Base-by-base conservation (phyloP, 2,888 invertebrate species). In the Conchocele bisecta region DNA sequence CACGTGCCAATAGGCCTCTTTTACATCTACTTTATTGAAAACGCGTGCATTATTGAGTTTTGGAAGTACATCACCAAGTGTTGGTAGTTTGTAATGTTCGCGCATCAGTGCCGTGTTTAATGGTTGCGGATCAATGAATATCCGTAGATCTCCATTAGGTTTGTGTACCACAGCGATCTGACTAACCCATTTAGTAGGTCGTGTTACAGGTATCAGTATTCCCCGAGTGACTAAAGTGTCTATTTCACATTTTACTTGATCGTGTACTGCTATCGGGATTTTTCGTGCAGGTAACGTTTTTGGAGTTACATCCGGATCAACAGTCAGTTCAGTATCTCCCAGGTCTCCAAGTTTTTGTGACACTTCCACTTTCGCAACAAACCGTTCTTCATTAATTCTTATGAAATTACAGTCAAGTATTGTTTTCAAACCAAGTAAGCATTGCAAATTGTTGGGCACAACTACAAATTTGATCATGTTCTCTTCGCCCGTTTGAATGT, bases 41-140 rank as follows among this genome's bases (percentile, higher is more conserved):
- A 75, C 33, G 28, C 66, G 74, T 7, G 75, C 74, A 26, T 75
- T 72, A n/a, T 67, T 22, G 11, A 78, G 53, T 28, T 57, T 65
- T 5, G 79, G 80, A 46, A 81, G 44, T 3, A 81, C 58, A 50
- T 82, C 81, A 51, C 81, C 80, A 7, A 82, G 24, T 6, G 67
- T 63, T n/a, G 70, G 73, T 20, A 75, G 33, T 33, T 61, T 60
- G 26, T 61, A 75, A 26, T 72, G 74, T 53, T 79, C 65, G 29
- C 72, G 17, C 33, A 61, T 59, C 6, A 79, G 54, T 6, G 70
- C 65, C 39, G 60, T 63, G 33, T 79, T 81, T 13, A 79, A 46
- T 9, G 74, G 50, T 42, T 82, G 75, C 5, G 75, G 81, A 57
- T 81, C 76, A 24, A 78, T 66, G 17, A 59, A 68, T 11, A 68